Conservation (phyloP, 1,140 invertebrate species). For the Ylistrum balloti region DNA sequence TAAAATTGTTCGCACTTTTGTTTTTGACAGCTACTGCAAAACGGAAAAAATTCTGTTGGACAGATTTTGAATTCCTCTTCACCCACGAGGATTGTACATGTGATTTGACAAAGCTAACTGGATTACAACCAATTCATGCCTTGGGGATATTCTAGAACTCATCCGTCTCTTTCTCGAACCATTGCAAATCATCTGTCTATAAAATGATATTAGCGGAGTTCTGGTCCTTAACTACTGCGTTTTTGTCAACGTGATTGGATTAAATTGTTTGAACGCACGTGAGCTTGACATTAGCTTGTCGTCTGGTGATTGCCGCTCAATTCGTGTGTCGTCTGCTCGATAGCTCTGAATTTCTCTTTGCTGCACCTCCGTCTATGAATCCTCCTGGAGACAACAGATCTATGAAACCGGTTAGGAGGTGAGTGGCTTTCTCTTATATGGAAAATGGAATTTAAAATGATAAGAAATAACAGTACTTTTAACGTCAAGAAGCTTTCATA, state of each 20-base stretch:
- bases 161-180: conserved; percentile 22
- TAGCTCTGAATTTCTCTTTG: background rate
- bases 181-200: conserved; percentile 39
- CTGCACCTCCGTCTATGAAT: background rate
- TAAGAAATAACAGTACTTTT: background rate
- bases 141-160: conserved; percentile 7
- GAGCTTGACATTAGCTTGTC: conserved; percentile 32
- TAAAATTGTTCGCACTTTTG: conserved; percentile 39
- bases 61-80: conserved; percentile 24
- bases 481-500: background rate
- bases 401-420: background rate
- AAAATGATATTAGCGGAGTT: conserved; percentile 40
- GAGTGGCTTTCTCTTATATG: conserved; percentile 8
- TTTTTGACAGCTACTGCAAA: conserved; percentile 38
- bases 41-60: conserved; percentile 26
- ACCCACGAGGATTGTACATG: conserved; percentile 31
- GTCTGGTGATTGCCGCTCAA: conserved; percentile 37
- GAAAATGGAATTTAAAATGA: background rate
- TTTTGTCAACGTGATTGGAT: conserved; percentile 34
- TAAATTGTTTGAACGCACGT: conserved; percentile 38
- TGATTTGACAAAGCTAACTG: conserved; percentile 38
- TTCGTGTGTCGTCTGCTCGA: conserved; percentile 22
- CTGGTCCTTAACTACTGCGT: conserved; percentile 25
- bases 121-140: conserved; percentile 29
- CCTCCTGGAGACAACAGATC: background rate